These are phyloP conservation scores for Macrotis lagotis DNA, from an alignment of 2,113 vertebrate species.

Conservation along the genomic window DNA sequence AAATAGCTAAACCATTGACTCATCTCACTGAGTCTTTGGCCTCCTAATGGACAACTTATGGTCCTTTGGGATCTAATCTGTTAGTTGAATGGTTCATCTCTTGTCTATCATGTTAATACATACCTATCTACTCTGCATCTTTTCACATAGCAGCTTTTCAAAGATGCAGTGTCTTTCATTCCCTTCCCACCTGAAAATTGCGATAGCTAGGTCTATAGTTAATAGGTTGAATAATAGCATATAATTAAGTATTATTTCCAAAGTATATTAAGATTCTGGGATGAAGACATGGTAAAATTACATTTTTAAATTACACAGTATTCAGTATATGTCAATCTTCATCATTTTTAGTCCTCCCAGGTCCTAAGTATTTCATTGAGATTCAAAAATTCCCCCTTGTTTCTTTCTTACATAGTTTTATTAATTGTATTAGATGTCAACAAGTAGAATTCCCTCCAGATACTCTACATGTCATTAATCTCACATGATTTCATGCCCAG, in stretches of 20 bases:
- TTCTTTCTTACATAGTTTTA: background rate
- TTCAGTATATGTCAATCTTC: conserved; percentile 2
- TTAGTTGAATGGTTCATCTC: background rate
- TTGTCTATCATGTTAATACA: background rate
- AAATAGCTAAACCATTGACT: background rate
- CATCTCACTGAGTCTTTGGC: background rate
- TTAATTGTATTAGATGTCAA: conserved; percentile 40
- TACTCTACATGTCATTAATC: background rate
- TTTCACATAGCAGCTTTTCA: background rate
- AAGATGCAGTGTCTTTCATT: background rate
- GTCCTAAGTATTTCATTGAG: conserved; percentile 7
- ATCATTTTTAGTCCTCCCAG: conserved; percentile 8
- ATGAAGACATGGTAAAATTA: conserved; percentile 7
- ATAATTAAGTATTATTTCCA: conserved; percentile 15
- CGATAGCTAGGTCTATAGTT: background rate
- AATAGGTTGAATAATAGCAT: background rate
- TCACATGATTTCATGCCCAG: background rate
- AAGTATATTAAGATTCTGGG: conserved; percentile 14
- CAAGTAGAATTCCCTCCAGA: background rate
- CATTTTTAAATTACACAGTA: background rate
- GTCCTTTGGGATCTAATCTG: background rate
- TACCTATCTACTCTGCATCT: background rate
- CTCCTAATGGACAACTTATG: background rate
- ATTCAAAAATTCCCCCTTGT: background rate
- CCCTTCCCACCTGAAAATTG: background rate